phyloP scores from a whole-genome alignment of 2,797 vertebrate species.

The Odontamblyopus rebecca region DNA sequence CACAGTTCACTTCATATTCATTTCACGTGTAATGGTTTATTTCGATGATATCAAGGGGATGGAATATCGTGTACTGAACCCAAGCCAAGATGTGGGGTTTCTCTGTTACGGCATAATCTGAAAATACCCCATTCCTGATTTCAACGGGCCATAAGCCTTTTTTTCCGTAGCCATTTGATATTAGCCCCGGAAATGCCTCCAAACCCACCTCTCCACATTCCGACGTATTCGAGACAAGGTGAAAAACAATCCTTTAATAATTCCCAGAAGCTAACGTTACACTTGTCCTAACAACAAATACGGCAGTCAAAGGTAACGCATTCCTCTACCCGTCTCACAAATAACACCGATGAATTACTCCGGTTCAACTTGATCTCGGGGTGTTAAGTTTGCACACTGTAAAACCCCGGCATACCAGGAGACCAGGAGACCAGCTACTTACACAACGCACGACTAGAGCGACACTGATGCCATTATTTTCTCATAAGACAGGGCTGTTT shows the following conservation, averaged over 20 bases:
- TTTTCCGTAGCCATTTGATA: constrained; percentile 6
- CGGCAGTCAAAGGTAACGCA: constrained; percentile 6
- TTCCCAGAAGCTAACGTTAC: neutral
- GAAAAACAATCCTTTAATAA: neutral
- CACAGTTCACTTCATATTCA: neutral
- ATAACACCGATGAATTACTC: constrained; percentile 30
- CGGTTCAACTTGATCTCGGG: constrained; percentile 17
- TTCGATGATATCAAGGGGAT: neutral
- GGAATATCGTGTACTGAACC: neutral
- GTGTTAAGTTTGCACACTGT: constrained; percentile 34
- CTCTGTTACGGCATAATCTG: neutral
- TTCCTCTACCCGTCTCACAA: neutral
- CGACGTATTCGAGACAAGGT: neutral
- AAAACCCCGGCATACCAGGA: constrained; percentile 33
- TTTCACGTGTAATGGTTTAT: neutral
- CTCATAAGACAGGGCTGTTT: too few relatives aligned
- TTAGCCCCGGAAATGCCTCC: neutral
- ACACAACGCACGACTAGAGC: constrained; percentile 5
- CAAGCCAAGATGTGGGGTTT: neutral
- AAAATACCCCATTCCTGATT: neutral
- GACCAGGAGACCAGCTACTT: constrained; percentile 20
- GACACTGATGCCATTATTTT: neutral
- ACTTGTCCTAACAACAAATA: neutral
- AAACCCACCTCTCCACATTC: neutral
- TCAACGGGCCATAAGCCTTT: neutral